Evolutionary conservation across 2,113 vertebrate genomes (phyloP).

Genomic region (Actinemys pallida): DNA sequence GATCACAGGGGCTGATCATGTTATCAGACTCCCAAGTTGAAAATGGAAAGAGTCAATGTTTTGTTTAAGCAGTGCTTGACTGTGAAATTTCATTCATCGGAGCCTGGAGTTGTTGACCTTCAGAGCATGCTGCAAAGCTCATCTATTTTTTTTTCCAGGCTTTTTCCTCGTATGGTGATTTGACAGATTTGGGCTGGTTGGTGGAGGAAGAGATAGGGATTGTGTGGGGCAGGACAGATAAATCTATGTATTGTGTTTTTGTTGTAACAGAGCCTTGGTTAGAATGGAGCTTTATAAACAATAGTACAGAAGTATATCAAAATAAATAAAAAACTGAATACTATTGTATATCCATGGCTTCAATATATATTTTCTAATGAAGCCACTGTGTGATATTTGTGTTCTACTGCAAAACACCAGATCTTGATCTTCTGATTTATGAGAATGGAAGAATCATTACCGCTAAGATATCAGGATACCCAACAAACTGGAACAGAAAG

Average conservation of each 20-base stretch:
- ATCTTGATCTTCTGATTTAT: neutral
- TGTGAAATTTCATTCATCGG: neutral
- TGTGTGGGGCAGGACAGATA: neutral
- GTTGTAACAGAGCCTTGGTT: neutral
- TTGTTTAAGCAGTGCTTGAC: neutral
- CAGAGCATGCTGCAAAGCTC: neutral
- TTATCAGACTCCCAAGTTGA: neutral
- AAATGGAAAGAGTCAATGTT: neutral
- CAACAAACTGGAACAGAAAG: neutral
- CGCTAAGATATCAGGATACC: neutral
- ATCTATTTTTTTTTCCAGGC: neutral
- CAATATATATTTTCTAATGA: neutral
- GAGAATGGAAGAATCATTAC: neutral
- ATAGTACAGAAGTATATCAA: neutral
- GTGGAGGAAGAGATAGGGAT: neutral
- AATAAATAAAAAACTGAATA: neutral
- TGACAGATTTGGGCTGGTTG: neutral
- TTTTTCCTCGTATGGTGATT: neutral
- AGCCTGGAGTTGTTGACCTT: neutral
- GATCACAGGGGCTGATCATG: neutral
- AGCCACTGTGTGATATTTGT: neutral
- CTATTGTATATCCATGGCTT: neutral
- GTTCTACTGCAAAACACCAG: neutral
- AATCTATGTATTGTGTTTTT: neutral
- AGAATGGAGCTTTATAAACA: neutral